A percentile compares a stretch with the other conserved stretches of the same genome.
These are phyloP conservation scores for Apodemia hepburni DNA, from an alignment of 2,888 invertebrate genomes.

Conservation along the genomic window DNA sequence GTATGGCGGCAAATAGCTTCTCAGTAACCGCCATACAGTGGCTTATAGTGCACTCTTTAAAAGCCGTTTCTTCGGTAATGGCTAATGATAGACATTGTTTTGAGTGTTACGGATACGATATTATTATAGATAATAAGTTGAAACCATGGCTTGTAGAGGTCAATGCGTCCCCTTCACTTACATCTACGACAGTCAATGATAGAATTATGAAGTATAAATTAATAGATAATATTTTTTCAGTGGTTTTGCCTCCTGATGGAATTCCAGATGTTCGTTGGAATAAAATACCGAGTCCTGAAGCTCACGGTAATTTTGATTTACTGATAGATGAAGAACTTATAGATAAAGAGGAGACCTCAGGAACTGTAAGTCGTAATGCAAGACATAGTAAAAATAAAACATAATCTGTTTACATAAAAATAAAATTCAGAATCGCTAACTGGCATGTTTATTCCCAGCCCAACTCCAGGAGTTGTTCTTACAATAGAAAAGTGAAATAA, in stretches of 20 bases:
- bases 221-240: constrained; percentile 95
- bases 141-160: constrained; percentile 95
- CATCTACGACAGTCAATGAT: constrained; percentile 96
- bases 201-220: constrained; percentile 96
- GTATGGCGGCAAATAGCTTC: too few relatives aligned
- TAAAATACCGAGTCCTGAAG: constrained; percentile 87
- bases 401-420: neutral
- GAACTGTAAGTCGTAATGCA: constrained; percentile 8
- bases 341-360: constrained; percentile 79
- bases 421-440: too few relatives aligned
- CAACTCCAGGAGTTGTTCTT: too few relatives aligned
- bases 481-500: too few relatives aligned
- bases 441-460: too few relatives aligned
- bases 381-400: constrained; percentile 20
- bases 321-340: constrained; percentile 91
- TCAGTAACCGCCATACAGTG: constrained; percentile 92
- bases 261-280: constrained; percentile 95
- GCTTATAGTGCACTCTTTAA: constrained; percentile 95
- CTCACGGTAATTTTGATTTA: constrained; percentile 91
- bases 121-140: constrained; percentile 95
- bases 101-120: constrained; percentile 97
- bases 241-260: constrained; percentile 93
- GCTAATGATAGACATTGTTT: constrained; percentile 96
- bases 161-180: constrained; percentile 97
- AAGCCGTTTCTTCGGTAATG: constrained; percentile 96